Evolutionary conservation across 2,888 invertebrate species (phyloP).

Genomic region (Napeogenes inachia): DNA sequence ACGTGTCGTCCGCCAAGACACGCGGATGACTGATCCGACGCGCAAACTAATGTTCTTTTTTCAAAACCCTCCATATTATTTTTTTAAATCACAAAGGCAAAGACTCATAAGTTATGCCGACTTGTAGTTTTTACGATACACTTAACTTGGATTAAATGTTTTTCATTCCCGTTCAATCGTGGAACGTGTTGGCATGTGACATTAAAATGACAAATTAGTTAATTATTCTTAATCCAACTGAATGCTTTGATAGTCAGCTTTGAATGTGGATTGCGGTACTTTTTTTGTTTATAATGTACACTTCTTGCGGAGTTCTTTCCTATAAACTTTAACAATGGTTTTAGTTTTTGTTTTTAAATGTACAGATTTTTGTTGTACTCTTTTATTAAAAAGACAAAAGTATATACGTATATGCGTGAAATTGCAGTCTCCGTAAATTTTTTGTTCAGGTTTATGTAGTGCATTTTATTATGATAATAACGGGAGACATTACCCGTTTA

Average conservation of each 20-base stretch:
- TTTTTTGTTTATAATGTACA: conserved; percentile 23
- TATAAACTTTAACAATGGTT: conserved; percentile 27
- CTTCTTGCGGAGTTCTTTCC: conserved; percentile 23
- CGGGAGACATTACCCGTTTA: conserved; percentile 65
- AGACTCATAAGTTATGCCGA: conserved; percentile 71
- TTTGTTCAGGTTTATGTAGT: conserved; percentile 47
- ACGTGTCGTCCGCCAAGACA: conserved; percentile 62
- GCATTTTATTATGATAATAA: conserved; percentile 69
- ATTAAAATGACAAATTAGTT: conserved; percentile 77
- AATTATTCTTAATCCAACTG: conserved; percentile 74
- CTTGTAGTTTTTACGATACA: conserved; percentile 73
- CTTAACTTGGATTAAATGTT: conserved; percentile 70
- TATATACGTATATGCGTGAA: conserved; percentile 42
- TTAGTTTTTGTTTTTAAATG: conserved; percentile 31
- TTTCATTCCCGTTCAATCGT: conserved; percentile 49
- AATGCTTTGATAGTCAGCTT: conserved; percentile 56
- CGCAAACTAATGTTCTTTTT: conserved; percentile 72
- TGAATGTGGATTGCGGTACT: conserved; percentile 20
- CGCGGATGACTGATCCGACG: conserved; percentile 73
- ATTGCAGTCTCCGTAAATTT: conserved; percentile 44
- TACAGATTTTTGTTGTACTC: conserved; percentile 31
- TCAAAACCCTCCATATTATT: conserved; percentile 57
- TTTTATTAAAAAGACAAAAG: conserved; percentile 36
- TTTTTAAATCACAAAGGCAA: conserved; percentile 67
- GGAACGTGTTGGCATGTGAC: conserved; percentile 76